Evolutionary conservation across 2,888 invertebrate species (phyloP).

Genomic region (Macroteleia sp.): DNA sequence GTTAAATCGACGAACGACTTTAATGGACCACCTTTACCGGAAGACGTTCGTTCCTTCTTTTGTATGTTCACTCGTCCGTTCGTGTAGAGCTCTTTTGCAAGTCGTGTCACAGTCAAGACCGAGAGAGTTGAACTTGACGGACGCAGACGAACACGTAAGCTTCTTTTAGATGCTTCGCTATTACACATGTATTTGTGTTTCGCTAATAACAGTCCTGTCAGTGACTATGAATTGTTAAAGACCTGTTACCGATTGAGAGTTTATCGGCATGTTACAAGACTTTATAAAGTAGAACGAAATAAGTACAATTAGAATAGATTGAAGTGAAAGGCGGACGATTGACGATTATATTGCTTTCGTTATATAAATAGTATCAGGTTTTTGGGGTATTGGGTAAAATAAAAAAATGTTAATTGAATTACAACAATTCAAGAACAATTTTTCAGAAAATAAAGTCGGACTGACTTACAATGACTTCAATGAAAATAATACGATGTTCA

Average conservation of each 20-base stretch:
- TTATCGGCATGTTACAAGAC: conserved; percentile 1
- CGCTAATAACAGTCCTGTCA: conserved; percentile 48
- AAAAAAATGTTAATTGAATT: too few species aligned
- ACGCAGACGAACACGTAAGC: conserved; percentile 14
- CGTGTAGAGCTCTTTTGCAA: conserved; percentile 30
- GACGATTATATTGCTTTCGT: too few species aligned
- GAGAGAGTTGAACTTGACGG: conserved; percentile 2
- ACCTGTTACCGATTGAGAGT: conserved; percentile 22
- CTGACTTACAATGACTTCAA: too few species aligned
- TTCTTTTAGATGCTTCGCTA: conserved; percentile 2
- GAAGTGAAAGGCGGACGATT: conserved; percentile 1
- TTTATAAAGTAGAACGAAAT: conserved; percentile 22
- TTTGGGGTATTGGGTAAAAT: too few species aligned
- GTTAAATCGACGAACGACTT: conserved; percentile 68
- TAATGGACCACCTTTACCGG: conserved; percentile 67
- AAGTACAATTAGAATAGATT: background rate
- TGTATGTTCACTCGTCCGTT: conserved; percentile 22
- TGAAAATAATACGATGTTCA: too few species aligned
- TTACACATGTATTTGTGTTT: conserved; percentile 25
- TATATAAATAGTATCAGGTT: too few species aligned
- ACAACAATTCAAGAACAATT: too few species aligned
- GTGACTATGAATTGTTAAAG: conserved; percentile 47
- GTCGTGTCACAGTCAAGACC: conserved; percentile 30
- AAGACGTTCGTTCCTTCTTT: conserved; percentile 42
- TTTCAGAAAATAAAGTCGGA: too few species aligned